Evolutionary conservation across 2,888 invertebrate species (phyloP), one percentile per base, ranked within the genome.

Genomic region (Urechis unicinctus): DNA sequence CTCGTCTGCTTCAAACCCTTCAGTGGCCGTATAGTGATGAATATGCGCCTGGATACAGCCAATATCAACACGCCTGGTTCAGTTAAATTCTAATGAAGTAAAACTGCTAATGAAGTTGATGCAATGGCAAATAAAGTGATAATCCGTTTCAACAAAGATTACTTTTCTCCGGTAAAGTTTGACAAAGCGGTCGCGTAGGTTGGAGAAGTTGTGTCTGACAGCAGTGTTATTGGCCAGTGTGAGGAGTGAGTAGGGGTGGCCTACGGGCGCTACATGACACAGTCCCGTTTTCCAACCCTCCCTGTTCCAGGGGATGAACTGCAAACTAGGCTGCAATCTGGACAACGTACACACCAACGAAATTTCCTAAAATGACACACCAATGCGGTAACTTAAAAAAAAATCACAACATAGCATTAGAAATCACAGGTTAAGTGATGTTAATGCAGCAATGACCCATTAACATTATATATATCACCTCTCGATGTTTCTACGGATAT

Each of bases 251-350:
- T 75, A 73, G 0, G 74, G 70, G 59, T 76, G 75, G 2, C 75
- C 75, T 2, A 77, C 73, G 17, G 78, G 77, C 9, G 78, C 70
- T 30, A 78, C 73, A 22, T 72, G 67, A 64, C 79, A 79, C 55
- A 79, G 66, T 4, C 79, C 79, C 17, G 77, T 78, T 68, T 79
- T 79, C 79, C 79, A 79, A 1, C 78, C 78, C 55, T 79, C 79
- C 58, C 70, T 65, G 65, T 79, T 79, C 79, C 79, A 79, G 55
- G 71, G 72, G 44, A 77, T 73, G 63, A 79, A 79, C 50, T 72
- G 68, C 44, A 79, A 65, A 41, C 63, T 68, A 1, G 70, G 69
- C 52, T 69, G 69, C 56, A 78, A 62, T 55, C 77, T 78, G 63
- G 26, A 56, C 5, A 42, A 13, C 13, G 5, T 28, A 21, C 22